Conservation (phyloP, 2,888 invertebrate genomes). For the Ichneumon xanthorius region DNA sequence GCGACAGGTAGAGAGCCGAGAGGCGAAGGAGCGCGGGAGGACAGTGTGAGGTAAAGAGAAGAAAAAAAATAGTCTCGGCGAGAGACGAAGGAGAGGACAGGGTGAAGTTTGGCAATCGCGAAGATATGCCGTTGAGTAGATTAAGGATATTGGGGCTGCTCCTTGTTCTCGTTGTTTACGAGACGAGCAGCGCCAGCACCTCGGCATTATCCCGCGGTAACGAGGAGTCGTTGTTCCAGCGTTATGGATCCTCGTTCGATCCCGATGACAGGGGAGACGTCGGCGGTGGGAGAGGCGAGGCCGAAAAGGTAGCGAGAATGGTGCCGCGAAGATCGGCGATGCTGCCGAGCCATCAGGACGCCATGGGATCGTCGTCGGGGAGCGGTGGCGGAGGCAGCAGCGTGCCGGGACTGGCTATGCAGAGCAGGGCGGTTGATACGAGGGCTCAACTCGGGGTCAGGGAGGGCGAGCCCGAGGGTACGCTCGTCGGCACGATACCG, state of each 20-base stretch:
- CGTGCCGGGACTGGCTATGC: slow-evolving; percentile 87
- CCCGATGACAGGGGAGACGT: slow-evolving; percentile 46
- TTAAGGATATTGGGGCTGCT: slow-evolving; percentile 58
- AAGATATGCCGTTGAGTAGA: slow-evolving; percentile 62
- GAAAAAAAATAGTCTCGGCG: slow-evolving; percentile 75
- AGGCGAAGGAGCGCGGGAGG: slow-evolving; percentile 67
- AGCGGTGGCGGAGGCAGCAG: slow-evolving; percentile 59
- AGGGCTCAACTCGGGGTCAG: slow-evolving; percentile 93
- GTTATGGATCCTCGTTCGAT: slow-evolving; percentile 34
- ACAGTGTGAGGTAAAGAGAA: slow-evolving; percentile 64
- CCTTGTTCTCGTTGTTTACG: slow-evolving; percentile 52
- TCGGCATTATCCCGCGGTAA: slow-evolving; percentile 13
- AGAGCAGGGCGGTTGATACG: slow-evolving; percentile 94
- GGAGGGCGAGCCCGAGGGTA: slow-evolving; percentile 94
- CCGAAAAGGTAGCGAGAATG: slow-evolving; percentile 72
- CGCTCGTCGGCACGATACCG: slow-evolving; percentile 94
- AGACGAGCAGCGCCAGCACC: slow-evolving; percentile 36
- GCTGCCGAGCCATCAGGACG: slow-evolving; percentile 78
- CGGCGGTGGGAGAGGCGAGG: slow-evolving; percentile 21
- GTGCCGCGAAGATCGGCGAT: slow-evolving; percentile 82
- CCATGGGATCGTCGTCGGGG: slow-evolving; percentile 17
- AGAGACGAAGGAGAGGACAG: slow-evolving; percentile 73
- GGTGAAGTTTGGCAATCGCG: slow-evolving; percentile 44
- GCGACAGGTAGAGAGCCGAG: slow-evolving; percentile 80
- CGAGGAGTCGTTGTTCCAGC: slow-evolving; percentile 5